These are phyloP conservation scores for Parauchenoglanis punctatus DNA, from an alignment of 2,797 vertebrate species.

Conservation along the genomic window DNA sequence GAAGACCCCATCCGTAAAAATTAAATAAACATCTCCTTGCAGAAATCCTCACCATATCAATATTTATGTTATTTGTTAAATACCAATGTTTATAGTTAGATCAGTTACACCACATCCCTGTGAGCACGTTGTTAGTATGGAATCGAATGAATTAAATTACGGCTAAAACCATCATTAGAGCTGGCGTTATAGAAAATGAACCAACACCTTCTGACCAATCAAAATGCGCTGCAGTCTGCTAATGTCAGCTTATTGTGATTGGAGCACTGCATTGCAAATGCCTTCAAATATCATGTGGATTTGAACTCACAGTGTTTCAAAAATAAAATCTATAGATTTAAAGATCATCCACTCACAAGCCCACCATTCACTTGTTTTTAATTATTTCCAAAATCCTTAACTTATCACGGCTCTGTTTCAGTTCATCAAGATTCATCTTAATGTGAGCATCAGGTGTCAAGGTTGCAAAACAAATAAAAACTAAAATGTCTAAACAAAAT, in stretches of 20 bases:
- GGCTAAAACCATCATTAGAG: not conserved
- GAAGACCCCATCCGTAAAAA: not conserved
- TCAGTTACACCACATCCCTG: no score
- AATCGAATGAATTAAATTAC: no score
- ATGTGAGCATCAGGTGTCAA: not conserved
- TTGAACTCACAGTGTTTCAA: not conserved
- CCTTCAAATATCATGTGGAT: no score
- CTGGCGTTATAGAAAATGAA: no score
- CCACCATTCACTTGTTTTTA: not conserved
- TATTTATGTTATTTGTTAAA: no score
- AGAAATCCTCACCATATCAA: no score
- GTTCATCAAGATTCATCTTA: not conserved
- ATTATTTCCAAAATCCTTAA: not conserved
- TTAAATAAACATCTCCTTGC: no score
- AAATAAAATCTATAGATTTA: not conserved
- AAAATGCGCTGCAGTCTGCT: not conserved
- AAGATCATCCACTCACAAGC: not conserved
- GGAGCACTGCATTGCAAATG: not conserved
- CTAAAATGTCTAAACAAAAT: not conserved
- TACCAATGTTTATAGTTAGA: no score
- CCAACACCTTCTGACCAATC: no score
- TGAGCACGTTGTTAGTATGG: no score
- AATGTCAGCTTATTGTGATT: not conserved
- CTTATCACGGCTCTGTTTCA: not conserved
- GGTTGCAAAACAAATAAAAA: not conserved